Conservation (phyloP, 2,113 vertebrate genomes). For the Callipepla californica region DNA sequence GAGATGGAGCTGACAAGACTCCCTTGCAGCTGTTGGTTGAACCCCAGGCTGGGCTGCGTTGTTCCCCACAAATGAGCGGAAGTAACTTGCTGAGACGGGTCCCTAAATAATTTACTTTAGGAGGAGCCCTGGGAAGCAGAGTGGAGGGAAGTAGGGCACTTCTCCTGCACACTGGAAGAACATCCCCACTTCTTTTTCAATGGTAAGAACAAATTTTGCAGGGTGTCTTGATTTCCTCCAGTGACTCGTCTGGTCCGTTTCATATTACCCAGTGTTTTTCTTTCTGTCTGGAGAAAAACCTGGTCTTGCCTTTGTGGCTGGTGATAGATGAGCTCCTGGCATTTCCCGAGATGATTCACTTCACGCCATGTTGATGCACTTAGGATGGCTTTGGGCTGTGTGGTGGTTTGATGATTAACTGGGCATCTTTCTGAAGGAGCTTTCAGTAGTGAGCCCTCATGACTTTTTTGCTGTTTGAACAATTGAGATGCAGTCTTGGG, state of each 20-base stretch:
- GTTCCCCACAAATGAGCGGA: constrained; percentile 32
- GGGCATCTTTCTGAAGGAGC: constrained; percentile 1
- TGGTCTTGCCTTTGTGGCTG: constrained; percentile 17
- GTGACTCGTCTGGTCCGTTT: neutral
- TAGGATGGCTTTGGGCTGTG: constrained; percentile 4
- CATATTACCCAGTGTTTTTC: constrained; percentile 11
- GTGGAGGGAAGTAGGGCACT: constrained; percentile 26
- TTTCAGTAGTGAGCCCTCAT: neutral
- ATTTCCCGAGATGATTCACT: constrained; percentile 58
- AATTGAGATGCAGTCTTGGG: neutral
- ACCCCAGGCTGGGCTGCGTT: neutral
- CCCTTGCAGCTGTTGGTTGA: constrained; percentile 39
- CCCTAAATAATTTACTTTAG: constrained; percentile 43
- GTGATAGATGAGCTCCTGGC: constrained; percentile 51
- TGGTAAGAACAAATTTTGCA: neutral
- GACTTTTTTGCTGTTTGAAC: neutral
- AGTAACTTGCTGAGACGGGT: constrained; percentile 51
- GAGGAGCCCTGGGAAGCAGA: constrained; percentile 3
- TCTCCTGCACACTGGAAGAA: neutral
- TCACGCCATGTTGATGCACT: neutral
- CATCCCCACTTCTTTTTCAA: neutral
- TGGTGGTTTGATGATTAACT: constrained; percentile 31
- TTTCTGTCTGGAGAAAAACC: constrained; percentile 14
- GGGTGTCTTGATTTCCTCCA: neutral
- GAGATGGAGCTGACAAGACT: neutral